Conservation (phyloP, 2,888 invertebrate genomes). For the Trachelus stipa region DNA sequence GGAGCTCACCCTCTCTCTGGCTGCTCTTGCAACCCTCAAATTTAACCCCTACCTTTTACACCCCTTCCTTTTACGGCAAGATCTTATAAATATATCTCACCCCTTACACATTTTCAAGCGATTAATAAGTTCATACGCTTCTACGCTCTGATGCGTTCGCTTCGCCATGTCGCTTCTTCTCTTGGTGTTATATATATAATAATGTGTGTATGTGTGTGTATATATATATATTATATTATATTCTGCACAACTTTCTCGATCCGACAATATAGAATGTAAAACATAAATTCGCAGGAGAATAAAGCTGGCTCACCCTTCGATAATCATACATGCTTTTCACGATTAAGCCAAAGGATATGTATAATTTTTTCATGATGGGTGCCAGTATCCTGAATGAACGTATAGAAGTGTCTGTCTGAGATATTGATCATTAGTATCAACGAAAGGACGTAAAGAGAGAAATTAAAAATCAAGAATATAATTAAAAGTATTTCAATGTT, state of each 20-base stretch:
- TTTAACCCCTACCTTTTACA: conserved; percentile 38
- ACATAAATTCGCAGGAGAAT: background rate
- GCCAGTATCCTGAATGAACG: background rate
- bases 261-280: background rate
- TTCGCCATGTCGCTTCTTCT: background rate
- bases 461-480: background rate
- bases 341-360: background rate
- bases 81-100: conserved; percentile 31
- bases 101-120: conserved; percentile 2
- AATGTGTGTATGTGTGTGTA: too few relatives aligned
- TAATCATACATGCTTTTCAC: background rate
- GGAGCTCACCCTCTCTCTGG: conserved; percentile 36
- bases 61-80: conserved; percentile 27
- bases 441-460: background rate
- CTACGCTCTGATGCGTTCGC: background rate
- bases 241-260: background rate
- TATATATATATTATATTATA: background rate
- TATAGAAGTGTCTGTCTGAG: background rate
- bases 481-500: background rate
- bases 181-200: background rate
- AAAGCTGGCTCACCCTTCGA: background rate
- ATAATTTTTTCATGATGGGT: background rate
- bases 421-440: background rate
- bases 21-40: conserved; percentile 51
- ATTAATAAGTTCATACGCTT: conserved; percentile 1